phyloP scores from a whole-genome alignment of 2,113 vertebrate genomes.

The Struthio camelus region DNA sequence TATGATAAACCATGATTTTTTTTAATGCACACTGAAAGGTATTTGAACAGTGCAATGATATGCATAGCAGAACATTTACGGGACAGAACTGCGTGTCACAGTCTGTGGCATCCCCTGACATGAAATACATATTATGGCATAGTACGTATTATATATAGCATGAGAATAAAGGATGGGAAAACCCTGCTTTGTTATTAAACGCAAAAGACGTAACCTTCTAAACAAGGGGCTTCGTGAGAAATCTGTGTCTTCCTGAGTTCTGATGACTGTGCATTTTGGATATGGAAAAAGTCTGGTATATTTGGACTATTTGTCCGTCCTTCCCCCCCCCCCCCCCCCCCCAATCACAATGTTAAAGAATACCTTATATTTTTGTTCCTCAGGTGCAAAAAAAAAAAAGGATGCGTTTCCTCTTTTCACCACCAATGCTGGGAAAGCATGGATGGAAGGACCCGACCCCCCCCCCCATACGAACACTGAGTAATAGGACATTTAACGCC shows the following conservation, averaged over 20 bases:
- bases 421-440: not conserved
- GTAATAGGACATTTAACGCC: not conserved
- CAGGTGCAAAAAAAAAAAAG: not conserved
- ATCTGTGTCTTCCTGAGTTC: not conserved
- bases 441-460: too few species aligned
- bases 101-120: not conserved
- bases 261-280: not conserved
- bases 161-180: not conserved
- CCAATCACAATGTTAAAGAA: not conserved
- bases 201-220: not conserved
- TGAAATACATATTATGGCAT: fast-evolving
- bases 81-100: not conserved
- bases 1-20: not conserved
- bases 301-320: fast-evolving
- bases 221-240: not conserved
- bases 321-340: too few species aligned
- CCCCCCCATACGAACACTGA: not conserved
- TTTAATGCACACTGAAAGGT: not conserved
- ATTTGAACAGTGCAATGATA: not conserved
- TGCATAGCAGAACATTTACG: not conserved
- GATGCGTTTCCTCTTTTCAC: not conserved
- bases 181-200: not conserved
- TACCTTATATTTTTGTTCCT: not conserved
- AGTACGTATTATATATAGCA: not conserved
- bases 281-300: not conserved